These are phyloP conservation scores for Onthophagus taurus DNA, from an alignment of 1,140 invertebrate genomes.

Conservation along the genomic window DNA sequence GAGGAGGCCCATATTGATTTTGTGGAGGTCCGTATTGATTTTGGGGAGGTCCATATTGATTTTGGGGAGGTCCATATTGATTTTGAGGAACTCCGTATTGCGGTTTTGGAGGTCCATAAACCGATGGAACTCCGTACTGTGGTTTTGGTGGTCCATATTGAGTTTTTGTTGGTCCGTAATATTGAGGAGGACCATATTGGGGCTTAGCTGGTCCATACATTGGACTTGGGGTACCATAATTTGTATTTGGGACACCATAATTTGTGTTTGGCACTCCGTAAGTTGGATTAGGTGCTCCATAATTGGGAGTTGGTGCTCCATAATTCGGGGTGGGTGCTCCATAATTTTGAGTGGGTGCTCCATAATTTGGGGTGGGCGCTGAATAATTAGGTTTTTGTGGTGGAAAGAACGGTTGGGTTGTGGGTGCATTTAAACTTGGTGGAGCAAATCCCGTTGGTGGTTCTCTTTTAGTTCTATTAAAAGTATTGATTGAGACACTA, in stretches of 20 bases:
- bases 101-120: background rate
- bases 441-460: background rate
- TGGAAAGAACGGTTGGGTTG: no score
- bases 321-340: constrained; percentile 5
- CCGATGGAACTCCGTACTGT: background rate
- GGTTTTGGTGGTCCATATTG: background rate
- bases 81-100: background rate
- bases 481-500: no score
- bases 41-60: no score
- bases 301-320: constrained; percentile 6
- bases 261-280: constrained; percentile 6
- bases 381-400: no score
- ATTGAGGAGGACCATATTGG: background rate
- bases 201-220: constrained; percentile 2
- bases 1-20: no score
- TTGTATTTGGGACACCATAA: background rate
- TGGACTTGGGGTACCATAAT: background rate
- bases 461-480: background rate
- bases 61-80: no score
- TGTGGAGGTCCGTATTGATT: no score
- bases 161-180: background rate
- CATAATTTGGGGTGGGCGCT: constrained; percentile 7
- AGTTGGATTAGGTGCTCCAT: constrained; percentile 2
- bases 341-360: constrained; percentile 7
- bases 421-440: background rate